Percentiles rank a stretch among this genome's conserved stretches.
Conservation (phyloP, 2,888 invertebrate genomes). For the Tortrix viridana region DNA sequence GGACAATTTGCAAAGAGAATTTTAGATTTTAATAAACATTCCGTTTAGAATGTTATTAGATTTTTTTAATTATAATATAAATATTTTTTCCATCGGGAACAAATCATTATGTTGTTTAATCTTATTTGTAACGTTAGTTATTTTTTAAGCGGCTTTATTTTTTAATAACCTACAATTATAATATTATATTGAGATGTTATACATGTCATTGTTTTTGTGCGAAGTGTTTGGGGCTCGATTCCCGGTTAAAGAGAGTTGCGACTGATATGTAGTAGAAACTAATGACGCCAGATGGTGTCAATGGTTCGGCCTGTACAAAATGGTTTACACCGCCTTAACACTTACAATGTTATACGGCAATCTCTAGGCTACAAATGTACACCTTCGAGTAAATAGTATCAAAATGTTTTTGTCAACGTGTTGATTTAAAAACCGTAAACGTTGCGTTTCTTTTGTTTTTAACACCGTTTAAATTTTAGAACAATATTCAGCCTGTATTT, state of each 20-base stretch:
- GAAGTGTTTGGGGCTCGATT: slow-evolving; percentile 74
- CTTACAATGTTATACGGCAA: slow-evolving; percentile 77
- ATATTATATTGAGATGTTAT: slow-evolving; percentile 83
- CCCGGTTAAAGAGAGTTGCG: slow-evolving; percentile 78
- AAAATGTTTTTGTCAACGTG: slow-evolving; percentile 10
- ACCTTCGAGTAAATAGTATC: slow-evolving; percentile 12
- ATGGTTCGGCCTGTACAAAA: slow-evolving; percentile 79
- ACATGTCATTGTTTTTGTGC: slow-evolving; percentile 82
- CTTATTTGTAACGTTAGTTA: slow-evolving; percentile 84
- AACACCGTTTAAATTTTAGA: not conserved
- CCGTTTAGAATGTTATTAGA: slow-evolving; percentile 84
- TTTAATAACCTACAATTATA: slow-evolving; percentile 75
- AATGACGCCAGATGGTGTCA: slow-evolving; percentile 43
- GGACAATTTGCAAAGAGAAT: slow-evolving; percentile 84
- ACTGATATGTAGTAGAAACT: slow-evolving; percentile 77
- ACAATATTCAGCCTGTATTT: slow-evolving; percentile 37
- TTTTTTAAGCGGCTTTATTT: slow-evolving; percentile 82
- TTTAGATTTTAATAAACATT: slow-evolving; percentile 81
- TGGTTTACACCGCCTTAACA: slow-evolving; percentile 82
- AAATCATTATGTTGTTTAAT: slow-evolving; percentile 84
- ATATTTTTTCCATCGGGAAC: slow-evolving; percentile 82
- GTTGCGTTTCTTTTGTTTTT: slow-evolving; percentile 17
- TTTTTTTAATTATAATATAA: slow-evolving; percentile 70
- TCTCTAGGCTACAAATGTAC: slow-evolving; percentile 49
- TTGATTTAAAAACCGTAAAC: not conserved